Evolutionary conservation across 2,113 vertebrate species (phyloP).

Genomic region (Chauna torquata): DNA sequence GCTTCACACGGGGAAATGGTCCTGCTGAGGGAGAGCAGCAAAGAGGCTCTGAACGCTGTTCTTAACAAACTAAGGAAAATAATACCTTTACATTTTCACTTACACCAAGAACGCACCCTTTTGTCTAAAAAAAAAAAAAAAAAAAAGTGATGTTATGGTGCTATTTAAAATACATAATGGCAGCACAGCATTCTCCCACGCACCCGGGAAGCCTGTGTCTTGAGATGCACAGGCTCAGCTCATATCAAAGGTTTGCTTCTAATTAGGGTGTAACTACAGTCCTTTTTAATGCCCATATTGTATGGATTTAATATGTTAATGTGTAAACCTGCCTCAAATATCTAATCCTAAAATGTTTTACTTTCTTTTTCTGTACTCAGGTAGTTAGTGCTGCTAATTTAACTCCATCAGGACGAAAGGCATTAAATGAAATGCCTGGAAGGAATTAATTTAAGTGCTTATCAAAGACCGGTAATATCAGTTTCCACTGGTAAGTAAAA

Average conservation of each 20-base stretch:
- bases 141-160: not conserved
- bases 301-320: not conserved
- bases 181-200: fast-evolving
- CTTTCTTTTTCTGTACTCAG: not conserved
- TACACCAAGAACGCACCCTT: not conserved
- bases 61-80: not conserved
- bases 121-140: not conserved
- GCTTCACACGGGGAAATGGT: not conserved
- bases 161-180: not conserved
- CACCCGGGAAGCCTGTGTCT: not conserved
- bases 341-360: not conserved
- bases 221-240: not conserved
- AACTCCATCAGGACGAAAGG: not conserved
- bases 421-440: conserved; percentile 13
- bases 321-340: conserved; percentile 4
- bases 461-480: conserved; percentile 18
- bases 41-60: not conserved
- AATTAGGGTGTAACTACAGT: not conserved
- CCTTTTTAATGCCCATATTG: not conserved
- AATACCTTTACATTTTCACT: not conserved
- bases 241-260: not conserved
- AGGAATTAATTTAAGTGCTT: conserved; percentile 32
- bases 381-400: conserved; percentile 36
- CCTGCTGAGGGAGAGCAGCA: not conserved
- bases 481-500: conserved; percentile 15